These are phyloP conservation scores for Oceanites oceanicus DNA, from an alignment of 2,113 vertebrate species.

Conservation along the genomic window DNA sequence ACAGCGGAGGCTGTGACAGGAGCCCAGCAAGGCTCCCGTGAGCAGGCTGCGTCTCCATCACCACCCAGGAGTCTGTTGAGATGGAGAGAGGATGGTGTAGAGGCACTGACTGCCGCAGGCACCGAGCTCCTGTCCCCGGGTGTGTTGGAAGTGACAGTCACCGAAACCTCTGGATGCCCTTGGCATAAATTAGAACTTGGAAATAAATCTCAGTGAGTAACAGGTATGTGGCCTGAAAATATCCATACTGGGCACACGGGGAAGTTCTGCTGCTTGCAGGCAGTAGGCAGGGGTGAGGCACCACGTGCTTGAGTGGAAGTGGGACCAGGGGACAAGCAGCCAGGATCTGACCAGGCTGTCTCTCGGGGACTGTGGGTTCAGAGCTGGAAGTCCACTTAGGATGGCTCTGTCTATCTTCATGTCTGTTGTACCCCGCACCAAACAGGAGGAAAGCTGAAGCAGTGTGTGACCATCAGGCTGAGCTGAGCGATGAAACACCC, in stretches of 20 bases:
- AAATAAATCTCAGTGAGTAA: background rate
- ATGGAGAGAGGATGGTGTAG: background rate
- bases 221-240: background rate
- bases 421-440: background rate
- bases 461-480: background rate
- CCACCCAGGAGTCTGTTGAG: background rate
- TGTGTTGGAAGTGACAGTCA: accelerated
- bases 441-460: background rate
- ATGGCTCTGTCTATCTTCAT: background rate
- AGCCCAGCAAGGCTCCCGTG: accelerated
- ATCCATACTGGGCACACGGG: background rate
- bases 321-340: background rate
- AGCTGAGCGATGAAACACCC: background rate
- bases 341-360: background rate
- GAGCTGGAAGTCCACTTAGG: background rate
- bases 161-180: background rate
- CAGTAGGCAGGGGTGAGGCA: background rate
- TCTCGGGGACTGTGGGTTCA: accelerated
- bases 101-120: background rate
- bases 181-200: background rate
- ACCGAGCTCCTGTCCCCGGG: background rate
- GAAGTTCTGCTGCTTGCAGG: background rate
- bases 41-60: background rate
- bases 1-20: background rate
- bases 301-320: accelerated